phyloP scores from a whole-genome alignment of 1,140 invertebrate species.

The Nasonia vitripennis region DNA sequence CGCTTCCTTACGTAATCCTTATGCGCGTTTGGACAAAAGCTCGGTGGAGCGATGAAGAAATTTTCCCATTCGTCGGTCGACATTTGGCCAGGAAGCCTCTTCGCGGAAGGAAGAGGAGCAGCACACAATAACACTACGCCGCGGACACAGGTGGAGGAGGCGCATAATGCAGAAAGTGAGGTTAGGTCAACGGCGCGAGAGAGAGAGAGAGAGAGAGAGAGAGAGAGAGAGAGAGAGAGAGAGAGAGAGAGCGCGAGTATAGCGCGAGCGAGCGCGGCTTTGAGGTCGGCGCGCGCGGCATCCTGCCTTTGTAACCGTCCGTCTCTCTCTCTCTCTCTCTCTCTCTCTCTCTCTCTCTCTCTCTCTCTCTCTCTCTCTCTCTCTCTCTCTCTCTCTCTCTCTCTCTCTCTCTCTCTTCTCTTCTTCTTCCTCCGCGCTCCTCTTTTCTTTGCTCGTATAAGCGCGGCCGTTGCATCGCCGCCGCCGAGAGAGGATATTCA shows the following conservation, averaged over 20 bases:
- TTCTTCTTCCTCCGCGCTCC: constrained; percentile 8
- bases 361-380: constrained; percentile 44
- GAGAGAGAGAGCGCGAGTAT: too few relatives aligned
- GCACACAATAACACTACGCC: constrained; percentile 20
- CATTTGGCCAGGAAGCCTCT: constrained; percentile 49
- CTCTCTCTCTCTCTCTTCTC: constrained; percentile 9
- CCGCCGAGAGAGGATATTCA: constrained; percentile 14
- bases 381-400: constrained; percentile 41
- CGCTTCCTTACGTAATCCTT: too few relatives aligned
- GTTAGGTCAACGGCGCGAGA: background rate
- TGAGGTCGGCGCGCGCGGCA: constrained; percentile 58
- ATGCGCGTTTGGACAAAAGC: background rate
- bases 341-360: constrained; percentile 44
- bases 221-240: too few relatives aligned
- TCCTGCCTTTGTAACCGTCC: constrained; percentile 65
- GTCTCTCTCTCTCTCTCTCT: constrained; percentile 44
- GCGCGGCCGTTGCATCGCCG: constrained; percentile 45
- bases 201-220: too few relatives aligned
- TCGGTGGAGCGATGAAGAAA: constrained; percentile 11
- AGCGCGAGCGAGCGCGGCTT: constrained; percentile 52
- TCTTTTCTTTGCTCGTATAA: constrained; percentile 39
- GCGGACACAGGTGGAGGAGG: constrained; percentile 22
- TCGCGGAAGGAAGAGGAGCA: constrained; percentile 2
- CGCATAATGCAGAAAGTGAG: constrained; percentile 2
- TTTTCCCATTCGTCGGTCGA: constrained; percentile 7